Conservation (phyloP, 1,140 invertebrate species). For the Drepana arcuata region DNA sequence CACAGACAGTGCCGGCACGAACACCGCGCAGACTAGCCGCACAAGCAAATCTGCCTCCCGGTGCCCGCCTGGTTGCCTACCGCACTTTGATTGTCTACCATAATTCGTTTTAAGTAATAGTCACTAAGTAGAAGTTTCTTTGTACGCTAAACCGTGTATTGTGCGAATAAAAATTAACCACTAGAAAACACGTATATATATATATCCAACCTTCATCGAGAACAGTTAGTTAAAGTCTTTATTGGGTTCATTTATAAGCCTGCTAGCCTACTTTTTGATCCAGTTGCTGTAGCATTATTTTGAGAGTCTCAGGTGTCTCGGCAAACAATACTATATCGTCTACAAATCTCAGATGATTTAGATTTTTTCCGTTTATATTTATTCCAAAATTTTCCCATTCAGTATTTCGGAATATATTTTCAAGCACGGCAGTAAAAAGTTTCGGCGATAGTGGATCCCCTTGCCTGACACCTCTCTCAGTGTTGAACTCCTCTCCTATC, state of each 20-base stretch:
- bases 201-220: too few species aligned
- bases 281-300: conserved; percentile 3
- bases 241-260: conserved; percentile 7
- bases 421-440: conserved; percentile 3
- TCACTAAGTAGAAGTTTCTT: too few species aligned
- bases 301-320: background rate
- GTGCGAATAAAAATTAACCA: too few species aligned
- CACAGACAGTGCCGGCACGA: too few species aligned
- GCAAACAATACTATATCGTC: conserved; percentile 3
- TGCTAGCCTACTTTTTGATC: conserved; percentile 1
- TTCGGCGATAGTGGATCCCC: conserved; percentile 5
- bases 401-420: conserved; percentile 4
- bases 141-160: too few species aligned
- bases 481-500: background rate
- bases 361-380: conserved; percentile 2
- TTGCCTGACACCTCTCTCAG: conserved; percentile 2
- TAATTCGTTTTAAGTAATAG: too few species aligned
- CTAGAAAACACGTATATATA: too few species aligned
- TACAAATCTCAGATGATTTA: conserved; percentile 5
- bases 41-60: too few species aligned
- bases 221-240: too few species aligned
- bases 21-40: too few species aligned
- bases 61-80: too few species aligned
- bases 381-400: conserved; percentile 5
- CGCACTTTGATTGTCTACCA: too few species aligned